Conservation (phyloP, 2,888 invertebrate species). For the Apeira syringaria region DNA sequence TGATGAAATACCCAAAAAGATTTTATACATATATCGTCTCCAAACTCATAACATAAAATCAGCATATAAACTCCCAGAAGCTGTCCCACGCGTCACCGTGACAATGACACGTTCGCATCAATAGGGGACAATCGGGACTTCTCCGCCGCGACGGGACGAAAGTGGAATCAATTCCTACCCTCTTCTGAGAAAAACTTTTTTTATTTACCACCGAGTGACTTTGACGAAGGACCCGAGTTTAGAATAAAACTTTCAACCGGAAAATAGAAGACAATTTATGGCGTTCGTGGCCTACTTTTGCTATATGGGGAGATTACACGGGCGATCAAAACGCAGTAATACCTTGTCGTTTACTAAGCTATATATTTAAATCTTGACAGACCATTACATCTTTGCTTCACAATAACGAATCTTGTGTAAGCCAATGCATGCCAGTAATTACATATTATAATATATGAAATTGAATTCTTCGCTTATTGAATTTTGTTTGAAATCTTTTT, state of each 20-base stretch:
- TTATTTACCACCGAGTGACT: slow-evolving; percentile 65
- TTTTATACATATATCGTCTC: background rate
- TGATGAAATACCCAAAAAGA: too few species aligned
- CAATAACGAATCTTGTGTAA: too few species aligned
- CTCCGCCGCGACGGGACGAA: slow-evolving; percentile 2
- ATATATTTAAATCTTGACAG: too few species aligned
- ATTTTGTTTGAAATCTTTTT: too few species aligned
- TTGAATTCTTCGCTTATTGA: too few species aligned
- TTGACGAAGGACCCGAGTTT: slow-evolving; percentile 70
- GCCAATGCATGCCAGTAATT: too few species aligned
- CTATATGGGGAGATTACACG: slow-evolving; percentile 1
- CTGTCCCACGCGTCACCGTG: slow-evolving; percentile 14
- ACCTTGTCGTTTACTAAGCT: too few species aligned
- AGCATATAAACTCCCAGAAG: slow-evolving; percentile 15
- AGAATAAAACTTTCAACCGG: slow-evolving; percentile 54
- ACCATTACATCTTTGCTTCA: too few species aligned
- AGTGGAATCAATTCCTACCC: slow-evolving; percentile 25
- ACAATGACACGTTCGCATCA: slow-evolving; percentile 27
- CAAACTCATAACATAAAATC: slow-evolving; percentile 12
- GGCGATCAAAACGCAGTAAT: too few species aligned
- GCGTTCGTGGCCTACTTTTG: slow-evolving; percentile 45
- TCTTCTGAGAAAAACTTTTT: slow-evolving; percentile 53
- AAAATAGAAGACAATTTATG: slow-evolving; percentile 47
- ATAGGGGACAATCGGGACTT: slow-evolving; percentile 7
- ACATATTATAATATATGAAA: too few species aligned